Evolutionary conservation across 2,888 invertebrate genomes (phyloP), one percentile per base, ranked within the genome.

Genomic region (Tetrapedia diversipes): DNA sequence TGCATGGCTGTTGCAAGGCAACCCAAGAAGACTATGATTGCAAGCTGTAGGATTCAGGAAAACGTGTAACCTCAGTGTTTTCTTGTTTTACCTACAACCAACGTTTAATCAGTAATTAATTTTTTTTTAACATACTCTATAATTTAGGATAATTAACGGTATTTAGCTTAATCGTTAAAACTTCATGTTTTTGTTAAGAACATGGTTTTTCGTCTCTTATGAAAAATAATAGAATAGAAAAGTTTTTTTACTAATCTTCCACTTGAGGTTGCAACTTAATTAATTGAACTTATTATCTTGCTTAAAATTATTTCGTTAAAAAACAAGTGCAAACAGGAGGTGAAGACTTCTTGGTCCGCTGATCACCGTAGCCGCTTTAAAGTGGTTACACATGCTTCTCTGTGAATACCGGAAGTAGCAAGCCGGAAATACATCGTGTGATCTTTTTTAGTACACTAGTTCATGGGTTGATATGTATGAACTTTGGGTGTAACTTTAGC

Each of bases 381-480:
- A 77, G 72, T 80, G 75, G 70, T 68, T 75, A 57, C 75, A 83
- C 83, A 68, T 76, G 78, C 45, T 66, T 73, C 75, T 77, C 57
- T 45, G 32, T 32, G 75, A 61, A 68, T 70, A 79, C 60, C 84
- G 83, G 84, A 83, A 83, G 79, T 78, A 60, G 43, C 56, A 47
- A 68, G 77, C 81, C 86, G 87, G 86, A 86, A 86, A 83, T 73
- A 76, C 59, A 84, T 66, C 63, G 57, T 60, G 69, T 66, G 82
- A 84, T 79, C 80, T 77, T 77, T 63, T 77, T 80, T 73, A 79
- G 56, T 57, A 61, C 67, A 51, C 27, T 43, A 39, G 56, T 53
- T 34, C 16, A 19, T 14, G n/a, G 22, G 43, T 24, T 34, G 11
- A 37, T 32, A 14, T 41, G 45, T 22, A 16, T 16, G 19, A 39